Conservation (phyloP, 2,113 vertebrate genomes). For the Prunella fulvescens region DNA sequence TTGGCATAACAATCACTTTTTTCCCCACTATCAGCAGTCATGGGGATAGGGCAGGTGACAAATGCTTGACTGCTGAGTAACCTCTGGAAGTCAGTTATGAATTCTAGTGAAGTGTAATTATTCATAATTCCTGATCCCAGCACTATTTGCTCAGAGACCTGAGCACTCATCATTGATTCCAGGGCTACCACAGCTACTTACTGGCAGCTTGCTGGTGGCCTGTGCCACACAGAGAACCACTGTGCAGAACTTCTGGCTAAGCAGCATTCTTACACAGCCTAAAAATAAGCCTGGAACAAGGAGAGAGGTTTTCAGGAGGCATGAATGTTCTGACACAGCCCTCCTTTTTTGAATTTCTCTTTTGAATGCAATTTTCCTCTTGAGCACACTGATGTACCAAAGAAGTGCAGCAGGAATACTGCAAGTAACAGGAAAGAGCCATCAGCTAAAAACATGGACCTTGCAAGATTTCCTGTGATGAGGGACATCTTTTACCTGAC, state of each 20-base stretch:
- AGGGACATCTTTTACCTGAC: not conserved
- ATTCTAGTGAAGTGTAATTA: slow-evolving; percentile 25
- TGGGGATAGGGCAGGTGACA: not conserved
- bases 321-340: not conserved
- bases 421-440: not conserved
- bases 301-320: not conserved
- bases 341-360: not conserved
- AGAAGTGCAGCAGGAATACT: not conserved
- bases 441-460: not conserved
- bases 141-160: not conserved
- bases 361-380: not conserved
- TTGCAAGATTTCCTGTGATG: not conserved
- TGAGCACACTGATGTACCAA: not conserved
- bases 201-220: not conserved
- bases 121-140: slow-evolving; percentile 15
- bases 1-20: slow-evolving; percentile 17
- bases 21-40: not conserved
- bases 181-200: not conserved
- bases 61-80: not conserved
- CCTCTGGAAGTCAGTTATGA: slow-evolving; percentile 27
- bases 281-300: not conserved
- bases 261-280: not conserved
- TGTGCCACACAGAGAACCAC: not conserved
- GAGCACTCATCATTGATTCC: not conserved
- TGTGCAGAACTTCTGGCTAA: not conserved